Evolutionary conservation across 2,113 vertebrate species (phyloP).

Genomic region (Pelvicachromis taeniatus): DNA sequence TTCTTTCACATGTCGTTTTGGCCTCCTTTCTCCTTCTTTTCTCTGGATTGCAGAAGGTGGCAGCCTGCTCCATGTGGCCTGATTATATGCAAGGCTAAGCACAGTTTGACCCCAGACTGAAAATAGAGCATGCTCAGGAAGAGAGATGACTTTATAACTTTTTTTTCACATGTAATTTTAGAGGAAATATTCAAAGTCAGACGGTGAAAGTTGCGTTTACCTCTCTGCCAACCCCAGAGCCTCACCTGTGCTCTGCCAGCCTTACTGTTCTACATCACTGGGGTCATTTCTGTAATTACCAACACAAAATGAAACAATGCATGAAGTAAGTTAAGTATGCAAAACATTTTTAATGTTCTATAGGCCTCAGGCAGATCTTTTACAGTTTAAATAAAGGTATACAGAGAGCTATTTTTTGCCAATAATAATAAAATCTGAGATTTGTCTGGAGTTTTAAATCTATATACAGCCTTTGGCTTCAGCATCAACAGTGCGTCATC

Average conservation of each 20-base stretch:
- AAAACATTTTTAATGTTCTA: background rate
- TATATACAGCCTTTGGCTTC: constrained; percentile 20
- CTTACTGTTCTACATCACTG: background rate
- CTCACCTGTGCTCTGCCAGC: background rate
- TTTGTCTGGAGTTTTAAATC: constrained; percentile 18
- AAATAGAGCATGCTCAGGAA: constrained; percentile 49
- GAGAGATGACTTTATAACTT: constrained; percentile 2
- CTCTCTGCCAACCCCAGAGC: background rate
- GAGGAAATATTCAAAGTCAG: constrained; percentile 9
- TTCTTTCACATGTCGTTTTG: constrained; percentile 7
- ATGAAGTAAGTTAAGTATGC: background rate
- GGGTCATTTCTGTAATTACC: background rate
- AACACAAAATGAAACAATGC: background rate
- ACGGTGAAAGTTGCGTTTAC: background rate
- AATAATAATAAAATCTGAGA: constrained; percentile 23
- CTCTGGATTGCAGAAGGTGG: constrained; percentile 41
- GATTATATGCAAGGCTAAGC: constrained; percentile 70
- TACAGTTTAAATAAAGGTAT: background rate
- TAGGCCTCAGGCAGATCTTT: background rate
- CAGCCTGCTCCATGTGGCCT: constrained; percentile 61
- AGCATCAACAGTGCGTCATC: background rate
- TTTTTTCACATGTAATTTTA: background rate
- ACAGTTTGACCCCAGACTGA: constrained; percentile 64
- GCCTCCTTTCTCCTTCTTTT: constrained; percentile 26
- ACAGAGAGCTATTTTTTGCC: background rate